Evolutionary conservation across 2,888 invertebrate genomes (phyloP).

Genomic region (Halictus quadricinctus): DNA sequence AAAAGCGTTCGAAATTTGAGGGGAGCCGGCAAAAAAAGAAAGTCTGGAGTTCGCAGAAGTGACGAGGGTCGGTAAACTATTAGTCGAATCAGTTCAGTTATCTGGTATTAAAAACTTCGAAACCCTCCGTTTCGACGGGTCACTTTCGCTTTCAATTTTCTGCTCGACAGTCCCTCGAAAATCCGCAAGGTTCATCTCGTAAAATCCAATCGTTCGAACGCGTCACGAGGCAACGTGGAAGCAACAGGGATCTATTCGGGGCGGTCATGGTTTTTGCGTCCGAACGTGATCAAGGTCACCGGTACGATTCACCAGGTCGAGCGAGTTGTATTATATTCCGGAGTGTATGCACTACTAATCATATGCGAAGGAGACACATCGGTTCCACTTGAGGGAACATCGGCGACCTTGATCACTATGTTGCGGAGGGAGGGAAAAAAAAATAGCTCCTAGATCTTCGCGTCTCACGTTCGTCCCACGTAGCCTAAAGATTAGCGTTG

Average conservation of each 20-base stretch:
- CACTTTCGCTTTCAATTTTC: neutral
- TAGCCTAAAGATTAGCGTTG: constrained; percentile 6
- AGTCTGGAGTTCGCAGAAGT: no score
- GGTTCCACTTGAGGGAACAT: neutral
- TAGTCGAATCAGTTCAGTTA: neutral
- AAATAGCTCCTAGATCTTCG: constrained; percentile 12
- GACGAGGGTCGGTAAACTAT: no score
- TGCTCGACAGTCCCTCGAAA: neutral
- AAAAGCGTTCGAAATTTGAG: no score
- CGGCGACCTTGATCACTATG: constrained; percentile 10
- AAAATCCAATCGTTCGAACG: neutral
- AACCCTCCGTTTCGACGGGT: neutral
- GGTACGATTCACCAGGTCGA: neutral
- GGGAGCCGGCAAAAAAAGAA: no score
- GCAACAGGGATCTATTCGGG: neutral
- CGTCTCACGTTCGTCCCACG: neutral
- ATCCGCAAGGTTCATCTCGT: neutral
- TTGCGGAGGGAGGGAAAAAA: neutral
- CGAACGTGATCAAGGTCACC: constrained; percentile 25
- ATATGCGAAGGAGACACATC: neutral
- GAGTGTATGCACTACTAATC: constrained; percentile 1
- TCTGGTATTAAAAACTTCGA: neutral
- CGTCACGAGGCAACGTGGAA: neutral
- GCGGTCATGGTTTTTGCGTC: constrained; percentile 15
- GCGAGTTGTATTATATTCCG: constrained; percentile 2